phyloP scores from a whole-genome alignment of 2,797 vertebrate species.

The Mus caroli region DNA sequence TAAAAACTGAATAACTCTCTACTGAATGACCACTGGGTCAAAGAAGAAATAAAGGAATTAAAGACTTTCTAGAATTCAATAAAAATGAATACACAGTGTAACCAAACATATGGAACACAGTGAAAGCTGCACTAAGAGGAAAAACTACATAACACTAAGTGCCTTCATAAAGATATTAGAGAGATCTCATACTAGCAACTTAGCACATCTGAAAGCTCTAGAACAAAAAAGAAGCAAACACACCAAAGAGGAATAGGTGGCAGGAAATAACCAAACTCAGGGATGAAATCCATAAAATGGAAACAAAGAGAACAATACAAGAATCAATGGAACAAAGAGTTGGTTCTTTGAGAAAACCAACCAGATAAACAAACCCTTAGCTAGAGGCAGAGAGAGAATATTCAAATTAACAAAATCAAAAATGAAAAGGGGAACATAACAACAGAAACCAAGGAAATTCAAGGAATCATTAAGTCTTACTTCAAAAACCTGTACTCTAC shows the following conservation, averaged over 20 bases:
- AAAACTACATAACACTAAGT: background rate
- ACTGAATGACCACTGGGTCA: background rate
- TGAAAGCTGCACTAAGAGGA: background rate
- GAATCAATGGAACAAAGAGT: background rate
- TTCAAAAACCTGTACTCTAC: background rate
- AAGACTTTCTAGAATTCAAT: background rate
- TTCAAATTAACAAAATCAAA: background rate
- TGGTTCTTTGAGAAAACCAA: background rate
- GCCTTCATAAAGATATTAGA: background rate
- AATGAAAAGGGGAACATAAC: background rate
- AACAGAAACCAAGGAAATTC: background rate
- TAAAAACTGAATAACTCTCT: background rate
- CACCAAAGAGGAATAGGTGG: background rate
- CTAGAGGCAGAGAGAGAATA: background rate
- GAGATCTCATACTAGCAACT: background rate
- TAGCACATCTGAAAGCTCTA: background rate
- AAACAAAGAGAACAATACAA: background rate
- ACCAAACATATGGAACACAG: background rate
- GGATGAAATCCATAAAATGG: background rate
- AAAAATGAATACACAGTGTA: background rate
- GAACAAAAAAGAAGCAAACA: background rate
- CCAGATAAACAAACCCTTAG: background rate
- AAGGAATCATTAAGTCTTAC: background rate
- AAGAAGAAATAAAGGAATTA: background rate
- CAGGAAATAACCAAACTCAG: background rate